Evolutionary conservation across 2,888 invertebrate genomes (phyloP), one percentile per base, ranked within the genome.

Genomic region (Hirtodrosophila duncani): DNA sequence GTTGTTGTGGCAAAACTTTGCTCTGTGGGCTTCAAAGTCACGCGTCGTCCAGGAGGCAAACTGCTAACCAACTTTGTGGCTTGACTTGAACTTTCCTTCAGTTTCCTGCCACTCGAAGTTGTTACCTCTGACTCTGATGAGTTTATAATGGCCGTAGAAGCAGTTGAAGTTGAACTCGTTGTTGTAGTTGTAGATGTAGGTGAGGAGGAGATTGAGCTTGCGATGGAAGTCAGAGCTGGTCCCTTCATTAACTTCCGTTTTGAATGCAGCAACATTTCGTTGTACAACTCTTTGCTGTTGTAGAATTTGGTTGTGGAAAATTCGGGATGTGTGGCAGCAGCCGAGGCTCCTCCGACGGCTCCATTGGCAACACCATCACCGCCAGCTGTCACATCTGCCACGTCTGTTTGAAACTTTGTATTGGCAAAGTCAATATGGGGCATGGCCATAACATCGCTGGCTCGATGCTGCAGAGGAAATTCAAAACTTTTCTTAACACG

Each of bases 241-340:
- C 55, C 77, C 49, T 70, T 66, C 61, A 77, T 66, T 67, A 81
- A 67, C 56, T 82, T 78, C 37, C 71, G 77, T 52, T 72, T 83
- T 62, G 83, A 83, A 55, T 83, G 81, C 46, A 78, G 72, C 58
- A 85, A 68, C 85, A 86, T 83, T 71, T 87, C 86, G 65, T 83
- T 87, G 66, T 86, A 85, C 45, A 87, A 50, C 60, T 87, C 87
- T 50, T 86, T 86, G 74, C 85, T 86, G 52, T 87, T 87, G 70
- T 87, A 87, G 63, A 87, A 87, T 68, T 87, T 87, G 7, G 87
- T 87, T 9, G 87, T 87, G 2, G 87, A 86, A 55, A 87, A 87
- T 44, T 86, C 87, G 0, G 86, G 85, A 65, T 86, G 84, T 5
- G 77, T 46, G 30, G 72, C 72, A 2, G 55, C 39, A 0, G 39